Percentiles rank a stretch among this genome's conserved stretches.
Evolutionary conservation across 2,797 vertebrate genomes (phyloP).

Genomic region (Chloroceryle amazona): DNA sequence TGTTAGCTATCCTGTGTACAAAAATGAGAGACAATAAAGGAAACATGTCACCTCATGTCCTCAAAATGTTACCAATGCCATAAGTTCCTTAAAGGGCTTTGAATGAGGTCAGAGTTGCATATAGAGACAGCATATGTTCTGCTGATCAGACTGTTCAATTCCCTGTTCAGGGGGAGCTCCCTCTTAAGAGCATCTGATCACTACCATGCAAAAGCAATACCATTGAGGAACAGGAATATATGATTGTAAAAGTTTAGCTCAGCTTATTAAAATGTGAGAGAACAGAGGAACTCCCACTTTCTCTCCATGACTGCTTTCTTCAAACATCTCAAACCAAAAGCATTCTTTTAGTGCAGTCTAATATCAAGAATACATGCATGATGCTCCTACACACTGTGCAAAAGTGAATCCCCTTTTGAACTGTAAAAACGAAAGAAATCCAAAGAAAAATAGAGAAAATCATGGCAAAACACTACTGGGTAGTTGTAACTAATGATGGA

Average conservation of each 20-base stretch:
- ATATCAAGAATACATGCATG: neutral
- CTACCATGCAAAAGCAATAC: neutral
- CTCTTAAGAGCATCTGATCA: neutral
- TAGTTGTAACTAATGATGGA: neutral
- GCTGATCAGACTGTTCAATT: neutral
- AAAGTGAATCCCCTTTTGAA: neutral
- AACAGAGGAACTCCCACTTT: constrained; percentile 30
- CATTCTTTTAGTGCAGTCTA: neutral
- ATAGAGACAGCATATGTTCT: accelerated
- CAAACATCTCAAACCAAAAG: neutral
- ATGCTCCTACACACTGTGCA: neutral
- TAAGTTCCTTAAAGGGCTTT: neutral
- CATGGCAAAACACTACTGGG: neutral
- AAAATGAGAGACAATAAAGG: neutral
- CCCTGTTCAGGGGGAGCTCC: neutral
- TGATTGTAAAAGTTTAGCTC: constrained; percentile 23
- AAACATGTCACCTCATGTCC: neutral
- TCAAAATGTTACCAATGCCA: neutral
- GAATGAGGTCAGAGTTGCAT: neutral
- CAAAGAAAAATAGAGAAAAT: neutral
- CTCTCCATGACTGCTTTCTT: neutral
- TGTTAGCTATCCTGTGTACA: neutral
- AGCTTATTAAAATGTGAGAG: constrained; percentile 31
- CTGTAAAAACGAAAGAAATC: neutral
- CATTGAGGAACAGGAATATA: neutral